These are phyloP conservation scores for Nomada ferruginata DNA, from an alignment of 2,888 invertebrate genomes.

Conservation along the genomic window DNA sequence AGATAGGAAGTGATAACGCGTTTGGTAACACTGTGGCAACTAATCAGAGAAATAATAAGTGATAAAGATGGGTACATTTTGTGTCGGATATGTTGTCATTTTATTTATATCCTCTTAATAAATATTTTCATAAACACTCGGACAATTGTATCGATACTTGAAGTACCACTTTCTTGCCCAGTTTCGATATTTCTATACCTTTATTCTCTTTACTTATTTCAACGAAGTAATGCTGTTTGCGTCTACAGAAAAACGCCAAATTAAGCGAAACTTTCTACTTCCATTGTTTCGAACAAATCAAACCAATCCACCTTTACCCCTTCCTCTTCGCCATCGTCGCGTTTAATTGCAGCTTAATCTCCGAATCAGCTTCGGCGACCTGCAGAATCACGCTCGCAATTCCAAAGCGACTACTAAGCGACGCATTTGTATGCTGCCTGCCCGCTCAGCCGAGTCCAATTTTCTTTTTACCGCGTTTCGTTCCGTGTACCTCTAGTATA, in stretches of 20 bases:
- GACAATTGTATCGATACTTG: too few relatives aligned
- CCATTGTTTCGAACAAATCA: not conserved
- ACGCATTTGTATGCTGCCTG: slow-evolving; percentile 74
- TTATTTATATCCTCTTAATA: not conserved
- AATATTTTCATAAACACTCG: too few relatives aligned
- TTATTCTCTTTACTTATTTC: too few relatives aligned
- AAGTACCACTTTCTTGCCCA: too few relatives aligned
- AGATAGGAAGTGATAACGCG: slow-evolving; percentile 56
- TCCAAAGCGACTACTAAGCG: slow-evolving; percentile 58
- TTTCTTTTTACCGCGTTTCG: slow-evolving; percentile 72
- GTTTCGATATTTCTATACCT: too few relatives aligned
- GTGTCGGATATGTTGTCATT: not conserved
- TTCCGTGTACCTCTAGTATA: slow-evolving; percentile 72
- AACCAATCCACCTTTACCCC: too few relatives aligned
- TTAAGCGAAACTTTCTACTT: not conserved
- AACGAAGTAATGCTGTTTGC: too few relatives aligned
- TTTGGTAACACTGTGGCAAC: slow-evolving; percentile 39
- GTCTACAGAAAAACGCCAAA: not conserved
- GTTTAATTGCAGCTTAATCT: slow-evolving; percentile 62
- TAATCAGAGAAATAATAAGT: slow-evolving; percentile 22
- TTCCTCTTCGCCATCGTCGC: not conserved
- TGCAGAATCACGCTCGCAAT: slow-evolving; percentile 52
- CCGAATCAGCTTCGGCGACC: slow-evolving; percentile 34
- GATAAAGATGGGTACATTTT: not conserved
- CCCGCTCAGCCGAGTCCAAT: slow-evolving; percentile 62